These are phyloP conservation scores for Rhabdornis inornatus DNA, from an alignment of 2,113 vertebrate genomes.

Conservation along the genomic window DNA sequence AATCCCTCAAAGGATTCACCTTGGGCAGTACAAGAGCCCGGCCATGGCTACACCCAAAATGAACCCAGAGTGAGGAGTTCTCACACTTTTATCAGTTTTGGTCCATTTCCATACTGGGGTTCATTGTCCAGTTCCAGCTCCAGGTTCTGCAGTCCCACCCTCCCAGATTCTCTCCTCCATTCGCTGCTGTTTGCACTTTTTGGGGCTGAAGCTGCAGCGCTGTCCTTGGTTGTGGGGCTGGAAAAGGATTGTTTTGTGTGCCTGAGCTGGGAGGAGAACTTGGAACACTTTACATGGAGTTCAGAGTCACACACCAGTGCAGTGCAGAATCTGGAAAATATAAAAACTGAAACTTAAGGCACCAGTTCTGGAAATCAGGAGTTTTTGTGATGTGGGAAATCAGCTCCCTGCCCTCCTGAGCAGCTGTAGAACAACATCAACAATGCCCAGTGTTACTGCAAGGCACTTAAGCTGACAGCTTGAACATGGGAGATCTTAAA, in stretches of 20 bases:
- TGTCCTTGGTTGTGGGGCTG: too few relatives aligned
- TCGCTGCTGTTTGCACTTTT: too few relatives aligned
- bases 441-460: not conserved
- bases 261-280: not conserved
- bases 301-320: not conserved
- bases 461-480: accelerated
- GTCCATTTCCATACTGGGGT: too few relatives aligned
- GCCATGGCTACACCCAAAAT: too few relatives aligned
- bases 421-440: not conserved
- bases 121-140: too few relatives aligned
- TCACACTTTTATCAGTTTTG: too few relatives aligned
- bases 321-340: not conserved
- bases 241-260: not conserved
- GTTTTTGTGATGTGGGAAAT: not conserved
- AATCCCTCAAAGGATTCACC: not conserved
- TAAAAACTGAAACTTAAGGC: not conserved
- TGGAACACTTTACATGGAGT: too few relatives aligned
- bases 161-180: too few relatives aligned
- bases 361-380: not conserved
- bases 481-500: too few relatives aligned
- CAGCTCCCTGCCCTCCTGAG: not conserved
- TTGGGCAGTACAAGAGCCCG: not conserved
- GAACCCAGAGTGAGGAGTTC: too few relatives aligned
- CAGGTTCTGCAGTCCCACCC: too few relatives aligned
- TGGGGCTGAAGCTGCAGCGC: too few relatives aligned